A percentile compares a stretch with the other conserved stretches of the same genome.
phyloP scores from a whole-genome alignment of 2,888 invertebrate genomes.

The Drosophila pseudotalamancana region DNA sequence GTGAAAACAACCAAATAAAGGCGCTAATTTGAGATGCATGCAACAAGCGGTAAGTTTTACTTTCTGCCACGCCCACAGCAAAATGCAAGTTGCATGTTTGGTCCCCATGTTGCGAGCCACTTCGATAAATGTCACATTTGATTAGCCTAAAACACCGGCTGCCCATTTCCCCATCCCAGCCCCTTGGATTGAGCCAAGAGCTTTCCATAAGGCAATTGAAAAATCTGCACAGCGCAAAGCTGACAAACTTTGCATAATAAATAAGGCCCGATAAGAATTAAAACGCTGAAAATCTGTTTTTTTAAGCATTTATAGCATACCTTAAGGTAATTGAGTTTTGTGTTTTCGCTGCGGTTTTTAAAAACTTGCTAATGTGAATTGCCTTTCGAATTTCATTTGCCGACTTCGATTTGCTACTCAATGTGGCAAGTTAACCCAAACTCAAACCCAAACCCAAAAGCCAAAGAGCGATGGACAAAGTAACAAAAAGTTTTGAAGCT shows the following conservation, averaged over 20 bases:
- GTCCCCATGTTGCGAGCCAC: constrained; percentile 69
- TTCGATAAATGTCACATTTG: constrained; percentile 76
- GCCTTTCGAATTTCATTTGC: constrained; percentile 45
- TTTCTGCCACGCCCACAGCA: constrained; percentile 21
- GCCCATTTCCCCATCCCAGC: neutral
- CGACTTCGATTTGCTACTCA: constrained; percentile 48
- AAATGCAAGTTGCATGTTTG: constrained; percentile 51
- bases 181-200: neutral
- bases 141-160: constrained; percentile 37
- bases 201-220: constrained; percentile 55
- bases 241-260: constrained; percentile 64
- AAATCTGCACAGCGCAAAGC: constrained; percentile 60
- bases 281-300: constrained; percentile 46
- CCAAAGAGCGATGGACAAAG: constrained; percentile 31
- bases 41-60: constrained; percentile 47
- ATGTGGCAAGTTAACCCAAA: constrained; percentile 10
- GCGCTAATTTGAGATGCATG: constrained; percentile 53
- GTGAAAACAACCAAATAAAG: no score
- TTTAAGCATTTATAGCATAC: constrained; percentile 52
- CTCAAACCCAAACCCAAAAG: constrained; percentile 32
- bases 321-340: constrained; percentile 53
- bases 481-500: constrained; percentile 53
- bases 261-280: constrained; percentile 60
- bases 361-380: constrained; percentile 44
- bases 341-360: constrained; percentile 11